Conservation (phyloP, 2,113 vertebrate species). For the Chascanopsetta lugubris region DNA sequence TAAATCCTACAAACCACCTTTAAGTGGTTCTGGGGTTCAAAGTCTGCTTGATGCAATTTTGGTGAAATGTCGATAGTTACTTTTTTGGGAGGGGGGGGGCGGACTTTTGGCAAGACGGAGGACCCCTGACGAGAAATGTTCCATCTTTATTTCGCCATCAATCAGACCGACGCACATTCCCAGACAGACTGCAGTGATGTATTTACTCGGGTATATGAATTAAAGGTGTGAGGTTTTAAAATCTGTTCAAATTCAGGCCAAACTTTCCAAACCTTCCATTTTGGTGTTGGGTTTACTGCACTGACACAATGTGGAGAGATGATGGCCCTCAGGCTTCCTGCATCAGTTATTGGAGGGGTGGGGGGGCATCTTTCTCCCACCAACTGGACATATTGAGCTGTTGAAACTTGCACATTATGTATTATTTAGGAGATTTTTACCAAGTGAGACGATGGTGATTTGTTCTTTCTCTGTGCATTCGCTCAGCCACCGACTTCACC, state of each 20-base stretch:
- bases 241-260: not conserved
- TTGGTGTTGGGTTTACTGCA: not conserved
- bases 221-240: not conserved
- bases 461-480: constrained; percentile 45
- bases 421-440: constrained; percentile 53
- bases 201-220: not conserved
- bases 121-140: not conserved
- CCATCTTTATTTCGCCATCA: not conserved
- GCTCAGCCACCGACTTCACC: constrained; percentile 90
- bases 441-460: constrained; percentile 10
- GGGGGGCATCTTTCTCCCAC: constrained; percentile 11
- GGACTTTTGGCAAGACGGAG: no score
- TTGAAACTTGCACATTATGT: constrained; percentile 43
- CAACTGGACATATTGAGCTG: constrained; percentile 27
- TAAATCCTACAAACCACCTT: no score
- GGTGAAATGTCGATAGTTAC: no score
- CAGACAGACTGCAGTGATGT: not conserved
- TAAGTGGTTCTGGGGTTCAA: no score
- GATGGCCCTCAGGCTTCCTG: constrained; percentile 35
- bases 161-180: not conserved
- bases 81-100: no score
- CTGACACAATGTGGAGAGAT: constrained; percentile 20
- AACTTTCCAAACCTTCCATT: not conserved
- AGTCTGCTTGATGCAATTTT: no score
- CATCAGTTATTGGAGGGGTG: constrained; percentile 31